A percentile compares a stretch with the other conserved stretches of the same genome.
These are phyloP conservation scores for Rhinatrema bivittatum DNA, from an alignment of 2,797 vertebrate species.

Conservation along the genomic window DNA sequence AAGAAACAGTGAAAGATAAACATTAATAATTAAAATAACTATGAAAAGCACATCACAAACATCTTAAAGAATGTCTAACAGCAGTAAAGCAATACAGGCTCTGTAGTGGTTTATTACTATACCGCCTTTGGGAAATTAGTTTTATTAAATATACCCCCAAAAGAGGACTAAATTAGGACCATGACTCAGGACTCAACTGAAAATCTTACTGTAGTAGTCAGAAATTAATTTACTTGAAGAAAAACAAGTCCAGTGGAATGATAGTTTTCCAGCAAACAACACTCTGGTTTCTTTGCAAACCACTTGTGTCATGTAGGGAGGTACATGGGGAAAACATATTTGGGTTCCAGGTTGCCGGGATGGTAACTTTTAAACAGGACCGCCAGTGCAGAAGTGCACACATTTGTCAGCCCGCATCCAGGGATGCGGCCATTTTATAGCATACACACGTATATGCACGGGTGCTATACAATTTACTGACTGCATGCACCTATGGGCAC, in stretches of 20 bases:
- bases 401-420: too few species aligned
- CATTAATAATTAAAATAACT: neutral
- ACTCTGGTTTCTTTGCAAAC: too few species aligned
- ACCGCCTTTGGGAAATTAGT: neutral
- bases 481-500: too few species aligned
- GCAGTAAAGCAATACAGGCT: neutral
- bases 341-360: too few species aligned
- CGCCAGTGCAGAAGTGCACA: too few species aligned
- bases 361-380: too few species aligned
- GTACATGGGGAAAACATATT: too few species aligned
- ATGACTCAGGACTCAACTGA: slow-evolving; percentile 1
- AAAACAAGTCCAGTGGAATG: neutral
- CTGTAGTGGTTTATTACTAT: slow-evolving; percentile 1
- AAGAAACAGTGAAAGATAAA: neutral
- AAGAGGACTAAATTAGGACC: slow-evolving; percentile 5
- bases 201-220: slow-evolving; percentile 6
- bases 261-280: too few species aligned
- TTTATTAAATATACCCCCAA: slow-evolving; percentile 2
- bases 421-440: too few species aligned
- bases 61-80: neutral
- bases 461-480: too few species aligned
- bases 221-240: neutral
- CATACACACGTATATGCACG: too few species aligned
- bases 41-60: neutral
- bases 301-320: too few species aligned